A percentile compares a stretch with the other conserved stretches of the same genome.
Conservation (phyloP, 2,888 invertebrate species). For the Ypsolopha scabrella region DNA sequence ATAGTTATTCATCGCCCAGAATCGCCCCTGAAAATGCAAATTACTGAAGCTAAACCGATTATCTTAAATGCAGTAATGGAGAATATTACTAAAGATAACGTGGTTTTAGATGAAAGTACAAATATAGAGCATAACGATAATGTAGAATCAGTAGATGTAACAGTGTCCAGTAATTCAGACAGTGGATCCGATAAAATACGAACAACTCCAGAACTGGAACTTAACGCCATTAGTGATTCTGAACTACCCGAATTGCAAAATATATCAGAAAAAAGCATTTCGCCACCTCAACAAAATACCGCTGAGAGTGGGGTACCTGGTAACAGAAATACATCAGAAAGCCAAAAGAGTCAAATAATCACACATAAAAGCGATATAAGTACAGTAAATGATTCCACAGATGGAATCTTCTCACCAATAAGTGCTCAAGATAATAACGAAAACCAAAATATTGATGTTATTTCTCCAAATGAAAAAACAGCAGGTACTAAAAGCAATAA, state of each 20-base stretch:
- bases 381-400: neutral
- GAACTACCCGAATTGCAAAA: no score
- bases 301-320: no score
- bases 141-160: neutral
- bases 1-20: neutral
- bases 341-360: neutral
- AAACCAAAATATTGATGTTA: neutral
- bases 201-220: neutral
- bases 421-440: no score
- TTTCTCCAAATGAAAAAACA: neutral
- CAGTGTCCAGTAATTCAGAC: neutral
- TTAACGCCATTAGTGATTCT: neutral
- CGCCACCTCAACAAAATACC: no score
- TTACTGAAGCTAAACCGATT: constrained; percentile 8
- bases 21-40: constrained; percentile 11
- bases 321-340: no score
- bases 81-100: neutral
- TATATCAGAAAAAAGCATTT: no score
- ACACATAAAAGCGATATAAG: neutral
- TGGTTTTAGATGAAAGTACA: no score
- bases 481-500: neutral
- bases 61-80: constrained; percentile 7
- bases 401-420: neutral
- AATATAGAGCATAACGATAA: no score
- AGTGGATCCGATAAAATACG: neutral